phyloP scores from a whole-genome alignment of 2,888 invertebrate species.

The Galeruca laticollis region DNA sequence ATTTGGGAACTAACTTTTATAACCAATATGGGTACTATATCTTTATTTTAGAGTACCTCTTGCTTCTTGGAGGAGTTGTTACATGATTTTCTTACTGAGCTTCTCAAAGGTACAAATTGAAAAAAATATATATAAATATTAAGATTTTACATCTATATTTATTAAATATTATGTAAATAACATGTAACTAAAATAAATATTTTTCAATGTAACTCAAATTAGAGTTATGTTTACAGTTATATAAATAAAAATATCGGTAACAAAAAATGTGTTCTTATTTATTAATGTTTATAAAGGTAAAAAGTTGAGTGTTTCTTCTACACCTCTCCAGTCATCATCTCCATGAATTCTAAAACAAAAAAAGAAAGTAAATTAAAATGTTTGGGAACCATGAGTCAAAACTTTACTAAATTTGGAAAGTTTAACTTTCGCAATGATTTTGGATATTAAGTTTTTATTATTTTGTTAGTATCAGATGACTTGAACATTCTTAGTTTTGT shows the following conservation, averaged over 20 bases:
- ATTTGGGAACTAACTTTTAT: too few relatives aligned
- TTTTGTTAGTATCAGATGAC: too few relatives aligned
- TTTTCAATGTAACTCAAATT: conserved; percentile 46
- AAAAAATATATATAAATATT: conserved; percentile 27
- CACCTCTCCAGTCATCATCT: conserved; percentile 93
- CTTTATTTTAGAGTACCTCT: too few relatives aligned
- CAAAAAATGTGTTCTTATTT: conserved; percentile 49
- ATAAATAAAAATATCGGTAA: conserved; percentile 46
- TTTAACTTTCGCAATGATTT: too few relatives aligned
- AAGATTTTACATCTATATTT: conserved; percentile 47
- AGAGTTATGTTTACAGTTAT: conserved; percentile 45
- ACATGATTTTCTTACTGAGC: conserved; percentile 31
- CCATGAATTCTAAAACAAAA: conserved; percentile 89
- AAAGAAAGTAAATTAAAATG: not conserved
- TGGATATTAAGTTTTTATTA: too few relatives aligned
- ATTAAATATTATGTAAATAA: conserved; percentile 49
- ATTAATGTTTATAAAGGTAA: conserved; percentile 38
- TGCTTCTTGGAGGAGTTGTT: conserved; percentile 14
- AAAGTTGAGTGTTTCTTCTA: conserved; percentile 44
- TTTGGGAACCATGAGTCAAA: too few relatives aligned
- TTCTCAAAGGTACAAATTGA: conserved; percentile 44
- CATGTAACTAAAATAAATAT: conserved; percentile 52
- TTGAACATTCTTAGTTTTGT: too few relatives aligned
- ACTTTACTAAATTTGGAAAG: not conserved
- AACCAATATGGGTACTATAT: too few relatives aligned